Evolutionary conservation across 2,888 invertebrate genomes (phyloP), one percentile per base, ranked within the genome.

Genomic region (Diogma glabrata): DNA sequence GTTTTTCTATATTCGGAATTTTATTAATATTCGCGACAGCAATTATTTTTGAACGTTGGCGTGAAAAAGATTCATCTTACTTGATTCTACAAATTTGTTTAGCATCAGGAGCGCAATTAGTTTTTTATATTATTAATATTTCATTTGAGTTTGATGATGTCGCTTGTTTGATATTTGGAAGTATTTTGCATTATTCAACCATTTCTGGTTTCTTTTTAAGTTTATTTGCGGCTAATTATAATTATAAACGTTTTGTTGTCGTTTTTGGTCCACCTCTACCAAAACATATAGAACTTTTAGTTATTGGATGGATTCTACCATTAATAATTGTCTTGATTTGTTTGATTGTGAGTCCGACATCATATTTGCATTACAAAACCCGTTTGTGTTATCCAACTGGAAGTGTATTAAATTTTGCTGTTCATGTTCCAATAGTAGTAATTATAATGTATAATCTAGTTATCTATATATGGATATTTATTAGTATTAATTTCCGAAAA

Each of bases 231-330:
- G 23, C 43, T 23, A 23, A 43, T n/a, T 23, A 43, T 22, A 20
- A 43, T 8, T 43, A 22, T 43, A 20, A 23, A 8, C 43, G 43
- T 9, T 43, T 22, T 23, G 14, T 43, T 14, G 23, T 43, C n/a
- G 23, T 43, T 22, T 14, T 43, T 43, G 43, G 43, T 2, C 43
- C 43, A 43, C 23, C 43, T 20, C 22, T 43, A 22, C 43, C 43
- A 43, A 12, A 43, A 43, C 5, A 20, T 4, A 5, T 43, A 20
- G n/a, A 20, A 12, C 12, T 22, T 7, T 23, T 43, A 7, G 23
- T 23, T 22, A n/a, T 43, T 43, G 43, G 43, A 22, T 43, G 43
- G 43, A 4, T 43, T 3, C 6, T 43, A 14, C 43, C 43, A 14
- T 14, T 43, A 14, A 1, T 43, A 4, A 22, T 43, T n/a, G n/a